phyloP scores from a whole-genome alignment of 2,888 invertebrate species.

The Ecliptopera silaceata region DNA sequence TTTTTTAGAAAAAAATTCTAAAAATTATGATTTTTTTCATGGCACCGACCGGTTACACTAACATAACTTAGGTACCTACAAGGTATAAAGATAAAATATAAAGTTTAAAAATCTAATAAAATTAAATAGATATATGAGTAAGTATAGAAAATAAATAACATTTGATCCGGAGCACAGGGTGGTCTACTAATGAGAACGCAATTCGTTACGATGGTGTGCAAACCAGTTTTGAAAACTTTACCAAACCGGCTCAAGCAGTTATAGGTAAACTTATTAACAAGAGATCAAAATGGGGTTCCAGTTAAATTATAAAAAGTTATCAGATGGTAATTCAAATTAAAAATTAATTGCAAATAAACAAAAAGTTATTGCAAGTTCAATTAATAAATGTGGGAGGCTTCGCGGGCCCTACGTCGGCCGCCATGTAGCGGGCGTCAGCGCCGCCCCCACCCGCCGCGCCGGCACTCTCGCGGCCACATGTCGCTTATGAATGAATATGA shows the following conservation, averaged over 20 bases:
- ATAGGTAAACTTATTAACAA: constrained; percentile 27
- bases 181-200: constrained; percentile 24
- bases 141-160: background rate
- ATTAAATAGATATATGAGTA: too few relatives aligned
- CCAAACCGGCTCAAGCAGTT: constrained; percentile 27
- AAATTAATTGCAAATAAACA: constrained; percentile 60
- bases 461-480: constrained; percentile 60
- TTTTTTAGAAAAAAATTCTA: too few relatives aligned
- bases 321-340: constrained; percentile 44
- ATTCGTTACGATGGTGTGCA: constrained; percentile 21
- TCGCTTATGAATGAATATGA: constrained; percentile 84
- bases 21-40: too few relatives aligned
- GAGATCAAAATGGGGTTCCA: constrained; percentile 20
- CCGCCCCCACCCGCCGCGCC: constrained; percentile 66
- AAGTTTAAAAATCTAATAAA: too few relatives aligned
- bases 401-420: constrained; percentile 64
- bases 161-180: constrained; percentile 2
- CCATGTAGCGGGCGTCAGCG: constrained; percentile 78
- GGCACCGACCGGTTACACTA: too few relatives aligned
- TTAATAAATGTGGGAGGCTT: constrained; percentile 80
- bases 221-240: constrained; percentile 31
- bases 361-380: constrained; percentile 76
- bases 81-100: too few relatives aligned
- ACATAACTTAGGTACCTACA: too few relatives aligned
- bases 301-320: constrained; percentile 43